Evolutionary conservation across 2,113 vertebrate species (phyloP).

Genomic region (Gorsachius goisagi): DNA sequence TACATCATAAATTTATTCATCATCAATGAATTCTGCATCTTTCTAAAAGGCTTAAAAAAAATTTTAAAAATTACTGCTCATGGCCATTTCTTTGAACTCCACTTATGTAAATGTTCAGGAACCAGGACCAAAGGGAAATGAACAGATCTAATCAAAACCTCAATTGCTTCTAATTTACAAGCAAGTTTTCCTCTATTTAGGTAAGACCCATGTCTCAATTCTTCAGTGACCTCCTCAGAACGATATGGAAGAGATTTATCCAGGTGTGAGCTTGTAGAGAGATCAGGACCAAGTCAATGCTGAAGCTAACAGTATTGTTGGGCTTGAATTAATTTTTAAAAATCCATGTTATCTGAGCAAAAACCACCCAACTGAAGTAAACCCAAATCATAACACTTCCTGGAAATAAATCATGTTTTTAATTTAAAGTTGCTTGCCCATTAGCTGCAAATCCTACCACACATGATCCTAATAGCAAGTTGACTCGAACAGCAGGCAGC

Average conservation of each 20-base stretch:
- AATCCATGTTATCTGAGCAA: background rate
- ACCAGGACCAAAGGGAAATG: conserved; percentile 15
- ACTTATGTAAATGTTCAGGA: conserved; percentile 13
- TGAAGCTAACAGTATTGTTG: background rate
- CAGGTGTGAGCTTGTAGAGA: background rate
- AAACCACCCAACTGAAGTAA: background rate
- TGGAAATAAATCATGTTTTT: background rate
- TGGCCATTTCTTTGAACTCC: conserved; percentile 42
- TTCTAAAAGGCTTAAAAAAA: background rate
- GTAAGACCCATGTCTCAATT: background rate
- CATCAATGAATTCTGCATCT: background rate
- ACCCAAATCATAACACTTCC: background rate
- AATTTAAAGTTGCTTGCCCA: background rate
- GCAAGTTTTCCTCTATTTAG: background rate
- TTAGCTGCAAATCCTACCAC: background rate
- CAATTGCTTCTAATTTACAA: conserved; percentile 28
- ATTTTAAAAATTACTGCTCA: background rate
- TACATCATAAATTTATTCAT: conserved; percentile 4
- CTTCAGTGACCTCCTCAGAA: background rate
- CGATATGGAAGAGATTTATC: background rate
- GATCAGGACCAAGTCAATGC: background rate
- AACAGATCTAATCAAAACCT: conserved; percentile 38
- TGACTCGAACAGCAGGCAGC: conserved; percentile 7
- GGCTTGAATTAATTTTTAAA: background rate
- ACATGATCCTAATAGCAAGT: background rate